Evolutionary conservation across 2,888 invertebrate genomes (phyloP), one percentile per base, ranked within the genome.

Genomic region (Leptodirus hochenwartii): DNA sequence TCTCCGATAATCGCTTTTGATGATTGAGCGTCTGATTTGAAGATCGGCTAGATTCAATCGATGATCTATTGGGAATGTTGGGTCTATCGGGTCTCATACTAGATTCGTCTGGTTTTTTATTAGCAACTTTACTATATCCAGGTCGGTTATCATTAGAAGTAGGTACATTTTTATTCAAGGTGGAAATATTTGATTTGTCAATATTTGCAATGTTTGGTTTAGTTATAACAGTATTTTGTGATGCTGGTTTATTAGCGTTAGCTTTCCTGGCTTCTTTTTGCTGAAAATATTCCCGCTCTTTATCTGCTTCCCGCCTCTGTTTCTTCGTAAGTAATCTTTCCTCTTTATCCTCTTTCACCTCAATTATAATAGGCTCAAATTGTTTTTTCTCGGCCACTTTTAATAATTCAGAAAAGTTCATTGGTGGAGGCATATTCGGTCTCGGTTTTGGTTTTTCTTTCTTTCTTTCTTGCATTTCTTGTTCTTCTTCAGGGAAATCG

Each of bases 381-480:
- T 84, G 84, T 47, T 85, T 85, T 46, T 79, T 69, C 41, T 77
- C 80, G 0, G 87, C 87, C 5, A 87, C 56, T 53, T 82, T 79
- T 3, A 90, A 51, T 13, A 90, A 50, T 33, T 79, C 70, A 42
- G 68, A 62, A 47, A 40, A 30, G 10, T 29, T 15, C 29, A 79
- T 3, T 80, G 79, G 25, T 10, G 8, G 6, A 24, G 25, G 25
- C 26, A 59, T 51, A 3, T 62, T 57, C 1, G 62, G 61, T 38
- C 67, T 67, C 12, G 58, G 49, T 49, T 75, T 79, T 0, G 61
- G 56, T 43, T 68, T 69, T 3, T 28, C 4, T 8, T 3, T 9
- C 20, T 10, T 13, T 22, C 24, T 34, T 5, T 25, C 29, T 6
- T 33, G 31, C 25, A 48, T 49, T 13, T 62, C 60, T 29, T 59